phyloP scores from a whole-genome alignment of 1,140 invertebrate genomes.

The Bombus haemorrhoidalis region DNA sequence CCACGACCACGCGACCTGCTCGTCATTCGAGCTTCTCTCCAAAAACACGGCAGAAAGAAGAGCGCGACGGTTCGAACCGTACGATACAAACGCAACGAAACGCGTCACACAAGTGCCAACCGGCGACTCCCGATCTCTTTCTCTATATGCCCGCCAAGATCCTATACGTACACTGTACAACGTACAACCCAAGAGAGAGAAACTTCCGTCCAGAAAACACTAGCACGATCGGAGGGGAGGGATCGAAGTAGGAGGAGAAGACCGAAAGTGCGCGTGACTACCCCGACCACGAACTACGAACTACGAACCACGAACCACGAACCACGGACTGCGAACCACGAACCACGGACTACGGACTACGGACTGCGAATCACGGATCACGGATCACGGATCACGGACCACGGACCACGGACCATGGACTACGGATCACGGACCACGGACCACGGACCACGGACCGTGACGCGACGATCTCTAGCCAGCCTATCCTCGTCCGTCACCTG shows the following conservation, averaged over 20 bases:
- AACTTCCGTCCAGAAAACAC: not conserved
- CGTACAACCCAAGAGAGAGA: not conserved
- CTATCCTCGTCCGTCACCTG: constrained; percentile 58
- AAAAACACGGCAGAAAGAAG: not conserved
- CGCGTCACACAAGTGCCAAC: constrained; percentile 41
- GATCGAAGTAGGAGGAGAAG: not conserved
- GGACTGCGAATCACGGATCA: no score
- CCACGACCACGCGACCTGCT: not conserved
- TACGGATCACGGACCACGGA: not conserved
- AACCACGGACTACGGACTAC: no score
- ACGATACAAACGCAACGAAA: constrained; percentile 13
- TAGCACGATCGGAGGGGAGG: no score
- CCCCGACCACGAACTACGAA: not conserved
- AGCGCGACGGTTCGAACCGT: not conserved
- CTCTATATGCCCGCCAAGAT: constrained; percentile 22
- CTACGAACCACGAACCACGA: no score
- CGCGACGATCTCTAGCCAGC: constrained; percentile 20
- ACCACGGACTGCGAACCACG: no score
- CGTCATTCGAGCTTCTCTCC: not conserved
- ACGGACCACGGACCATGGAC: no score
- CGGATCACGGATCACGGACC: no score
- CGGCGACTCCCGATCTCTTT: constrained; percentile 53
- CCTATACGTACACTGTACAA: not conserved
- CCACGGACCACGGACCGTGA: not conserved
- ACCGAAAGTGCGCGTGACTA: constrained; percentile 48